Percentiles rank a stretch among this genome's conserved stretches.
phyloP scores from a whole-genome alignment of 2,888 invertebrate genomes.

The Tigriopus californicus region DNA sequence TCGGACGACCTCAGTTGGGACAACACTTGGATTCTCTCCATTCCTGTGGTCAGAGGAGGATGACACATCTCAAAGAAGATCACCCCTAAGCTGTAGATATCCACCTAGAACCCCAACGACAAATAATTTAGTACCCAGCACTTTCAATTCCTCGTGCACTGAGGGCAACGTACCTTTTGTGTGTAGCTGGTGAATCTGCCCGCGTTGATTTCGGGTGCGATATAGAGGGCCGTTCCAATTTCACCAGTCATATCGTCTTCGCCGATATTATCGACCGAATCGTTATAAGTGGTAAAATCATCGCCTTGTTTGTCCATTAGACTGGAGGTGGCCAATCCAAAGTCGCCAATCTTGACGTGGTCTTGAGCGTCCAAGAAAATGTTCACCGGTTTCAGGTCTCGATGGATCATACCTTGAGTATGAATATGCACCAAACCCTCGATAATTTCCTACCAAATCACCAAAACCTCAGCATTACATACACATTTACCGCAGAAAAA shows the following conservation, averaged over 20 bases:
- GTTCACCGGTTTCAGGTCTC: constrained; percentile 45
- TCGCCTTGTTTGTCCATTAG: constrained; percentile 9
- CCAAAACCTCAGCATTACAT: too few species aligned
- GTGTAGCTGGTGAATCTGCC: constrained; percentile 49
- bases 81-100: constrained; percentile 68
- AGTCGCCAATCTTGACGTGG: constrained; percentile 94
- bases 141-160: too few species aligned
- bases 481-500: too few species aligned
- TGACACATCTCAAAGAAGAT: constrained; percentile 93
- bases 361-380: constrained; percentile 86
- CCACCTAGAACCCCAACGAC: constrained; percentile 27
- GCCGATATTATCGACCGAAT: not conserved
- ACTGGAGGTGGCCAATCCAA: constrained; percentile 77
- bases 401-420: constrained; percentile 47
- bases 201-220: constrained; percentile 72
- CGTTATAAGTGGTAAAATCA: not conserved
- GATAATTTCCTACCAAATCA: constrained; percentile 63
- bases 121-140: too few species aligned
- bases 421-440: constrained; percentile 81
- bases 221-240: constrained; percentile 80
- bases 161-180: constrained; percentile 37
- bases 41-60: constrained; percentile 57
- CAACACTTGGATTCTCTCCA: constrained; percentile 69
- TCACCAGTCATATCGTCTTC: not conserved
- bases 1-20: constrained; percentile 47